Conservation (phyloP, 2,888 invertebrate genomes). For the Heliconius sara region DNA sequence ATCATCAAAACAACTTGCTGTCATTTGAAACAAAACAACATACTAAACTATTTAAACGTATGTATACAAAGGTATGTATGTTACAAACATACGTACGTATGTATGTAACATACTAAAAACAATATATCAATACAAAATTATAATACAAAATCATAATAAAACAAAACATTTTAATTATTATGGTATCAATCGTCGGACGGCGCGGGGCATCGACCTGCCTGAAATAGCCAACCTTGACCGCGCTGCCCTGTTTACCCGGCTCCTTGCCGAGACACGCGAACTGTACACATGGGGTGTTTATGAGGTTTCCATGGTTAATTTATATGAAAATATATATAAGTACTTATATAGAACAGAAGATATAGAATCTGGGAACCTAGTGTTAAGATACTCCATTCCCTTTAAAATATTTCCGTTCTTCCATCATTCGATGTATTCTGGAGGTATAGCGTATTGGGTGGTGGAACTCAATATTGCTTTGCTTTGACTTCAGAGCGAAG, state of each 20-base stretch:
- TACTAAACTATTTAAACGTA: not conserved
- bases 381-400: no score
- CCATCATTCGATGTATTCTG: no score
- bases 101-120: not conserved
- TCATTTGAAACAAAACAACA: not conserved
- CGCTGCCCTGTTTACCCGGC: conserved; percentile 56
- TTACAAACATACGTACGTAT: no score
- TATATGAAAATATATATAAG: not conserved
- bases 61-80: no score
- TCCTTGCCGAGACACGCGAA: conserved; percentile 31
- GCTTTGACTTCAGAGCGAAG: no score
- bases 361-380: no score
- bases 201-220: conserved; percentile 56
- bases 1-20: not conserved
- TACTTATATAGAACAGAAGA: not conserved
- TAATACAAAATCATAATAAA: conserved; percentile 13
- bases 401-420: no score
- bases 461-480: no score
- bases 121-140: not conserved
- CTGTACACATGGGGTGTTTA: conserved; percentile 31
- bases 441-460: no score
- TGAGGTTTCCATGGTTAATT: not conserved
- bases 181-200: conserved; percentile 35
- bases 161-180: conserved; percentile 32
- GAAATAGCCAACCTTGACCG: conserved; percentile 78